phyloP scores from a whole-genome alignment of 1,140 invertebrate genomes.

The Nautilus pompilius region DNA sequence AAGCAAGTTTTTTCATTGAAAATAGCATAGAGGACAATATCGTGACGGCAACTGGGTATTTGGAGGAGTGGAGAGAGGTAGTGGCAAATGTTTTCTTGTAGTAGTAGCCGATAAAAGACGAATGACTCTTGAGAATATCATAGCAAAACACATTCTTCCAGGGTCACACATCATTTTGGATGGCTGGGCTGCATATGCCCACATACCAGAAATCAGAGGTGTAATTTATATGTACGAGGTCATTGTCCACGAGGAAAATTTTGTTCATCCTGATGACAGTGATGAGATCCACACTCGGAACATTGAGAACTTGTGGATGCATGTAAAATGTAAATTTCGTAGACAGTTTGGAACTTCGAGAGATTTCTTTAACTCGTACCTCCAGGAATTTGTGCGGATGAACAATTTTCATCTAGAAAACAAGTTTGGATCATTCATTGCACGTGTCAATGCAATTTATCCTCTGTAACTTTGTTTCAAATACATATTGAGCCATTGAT shows the following conservation, averaged over 20 bases:
- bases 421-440: no score
- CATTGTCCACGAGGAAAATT: slow-evolving; percentile 7
- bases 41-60: slow-evolving; percentile 21
- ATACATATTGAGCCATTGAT: no score
- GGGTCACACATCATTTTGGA: slow-evolving; percentile 13
- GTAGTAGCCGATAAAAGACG: slow-evolving; percentile 8
- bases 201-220: slow-evolving; percentile 2
- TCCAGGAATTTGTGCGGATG: slow-evolving; percentile 5
- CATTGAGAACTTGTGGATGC: slow-evolving; percentile 12
- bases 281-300: slow-evolving; percentile 8
- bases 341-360: slow-evolving; percentile 7
- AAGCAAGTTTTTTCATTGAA: slow-evolving; percentile 17
- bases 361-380: slow-evolving; percentile 5
- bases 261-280: slow-evolving; percentile 12
- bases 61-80: slow-evolving; percentile 13
- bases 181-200: slow-evolving; percentile 14
- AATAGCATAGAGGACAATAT: slow-evolving; percentile 16
- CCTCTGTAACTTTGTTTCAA: no score
- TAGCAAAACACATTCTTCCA: slow-evolving; percentile 10
- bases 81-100: slow-evolving; percentile 7
- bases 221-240: slow-evolving; percentile 10
- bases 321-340: slow-evolving; percentile 11
- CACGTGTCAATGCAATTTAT: no score
- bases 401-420: no score
- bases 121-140: slow-evolving; percentile 9